Percentiles rank a stretch among this genome's conserved stretches.
Evolutionary conservation across 2,797 vertebrate genomes (phyloP).

Genomic region (Poeciliopsis turneri): DNA sequence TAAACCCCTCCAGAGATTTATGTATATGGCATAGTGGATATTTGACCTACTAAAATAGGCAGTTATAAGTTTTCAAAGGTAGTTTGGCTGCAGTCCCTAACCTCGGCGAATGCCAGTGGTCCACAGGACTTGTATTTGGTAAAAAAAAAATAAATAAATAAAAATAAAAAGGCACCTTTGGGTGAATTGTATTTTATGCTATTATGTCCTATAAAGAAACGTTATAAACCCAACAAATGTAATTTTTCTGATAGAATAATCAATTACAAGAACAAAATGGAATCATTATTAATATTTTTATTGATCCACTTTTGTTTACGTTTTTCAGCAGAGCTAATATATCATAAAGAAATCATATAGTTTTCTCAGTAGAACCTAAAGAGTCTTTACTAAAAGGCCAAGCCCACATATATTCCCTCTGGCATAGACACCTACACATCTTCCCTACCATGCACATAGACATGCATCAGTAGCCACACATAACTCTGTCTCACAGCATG

Average conservation of each 20-base stretch:
- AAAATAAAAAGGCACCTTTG: background rate
- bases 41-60: background rate
- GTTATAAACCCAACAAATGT: background rate
- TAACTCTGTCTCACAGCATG: slow-evolving; percentile 53
- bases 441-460: slow-evolving; percentile 4
- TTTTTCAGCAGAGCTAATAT: background rate
- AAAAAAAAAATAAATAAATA: background rate
- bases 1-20: too few relatives aligned
- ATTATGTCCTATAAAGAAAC: background rate
- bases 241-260: background rate
- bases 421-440: slow-evolving; percentile 33
- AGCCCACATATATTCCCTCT: slow-evolving; percentile 24
- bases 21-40: background rate
- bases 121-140: background rate
- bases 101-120: background rate
- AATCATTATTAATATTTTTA: background rate
- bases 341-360: accelerated
- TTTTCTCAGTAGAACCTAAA: background rate
- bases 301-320: background rate
- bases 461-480: slow-evolving; percentile 31
- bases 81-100: background rate
- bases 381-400: slow-evolving; percentile 18
- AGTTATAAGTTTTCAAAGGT: background rate
- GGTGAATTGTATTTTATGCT: background rate
- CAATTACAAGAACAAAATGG: background rate